Evolutionary conservation across 1,140 invertebrate genomes (phyloP), one percentile per base, ranked within the genome.

Genomic region (Bombus consobrinus): DNA sequence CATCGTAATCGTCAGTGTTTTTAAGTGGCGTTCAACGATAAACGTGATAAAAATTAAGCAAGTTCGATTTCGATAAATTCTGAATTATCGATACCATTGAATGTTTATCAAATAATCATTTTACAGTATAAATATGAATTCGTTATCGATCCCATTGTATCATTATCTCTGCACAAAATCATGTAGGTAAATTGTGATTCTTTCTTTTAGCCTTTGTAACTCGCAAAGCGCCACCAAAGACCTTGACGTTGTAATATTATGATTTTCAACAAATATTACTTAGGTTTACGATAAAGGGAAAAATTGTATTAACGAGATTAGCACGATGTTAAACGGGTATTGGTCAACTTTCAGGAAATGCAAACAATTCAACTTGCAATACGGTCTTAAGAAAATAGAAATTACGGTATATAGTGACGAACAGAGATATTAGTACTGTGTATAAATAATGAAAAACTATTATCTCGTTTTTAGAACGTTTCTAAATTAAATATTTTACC

Each of bases 221-320:
- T 73, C 68, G 28, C 47, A 39, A 87, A 71, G 57, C 85, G 81
- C 81, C 74, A 83, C 81, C 81, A 78, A 87, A 87, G 68, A 74
- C 73, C 81, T 78, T 59, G 85, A 83, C 57, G 73, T 74, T 39
- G 74, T 41, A 68, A 78, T 53, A 66, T 53, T 81, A 75, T 81
- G 62, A 81, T 68, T 74, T 74, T 85, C 25, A 13, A 34, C 25
- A 59, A 71, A 32, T 39, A 69, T 37, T 71, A 74, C n/a, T 66
- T 80, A 80, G 37, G 32, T 10, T 72, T 80, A 72, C 34, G 28
- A n/a, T 41, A 22, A 73, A n/a, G 32, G 25, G 32, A n/a, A 57
- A 43, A 72, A 18, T 37, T 71, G 53, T 68, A 13, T 83, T 75
- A 62, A 75, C 8, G 28, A 66, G 28, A 43, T 47, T 83, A 32